Conservation (phyloP, 2,888 invertebrate species). For the Bugula neritina region DNA sequence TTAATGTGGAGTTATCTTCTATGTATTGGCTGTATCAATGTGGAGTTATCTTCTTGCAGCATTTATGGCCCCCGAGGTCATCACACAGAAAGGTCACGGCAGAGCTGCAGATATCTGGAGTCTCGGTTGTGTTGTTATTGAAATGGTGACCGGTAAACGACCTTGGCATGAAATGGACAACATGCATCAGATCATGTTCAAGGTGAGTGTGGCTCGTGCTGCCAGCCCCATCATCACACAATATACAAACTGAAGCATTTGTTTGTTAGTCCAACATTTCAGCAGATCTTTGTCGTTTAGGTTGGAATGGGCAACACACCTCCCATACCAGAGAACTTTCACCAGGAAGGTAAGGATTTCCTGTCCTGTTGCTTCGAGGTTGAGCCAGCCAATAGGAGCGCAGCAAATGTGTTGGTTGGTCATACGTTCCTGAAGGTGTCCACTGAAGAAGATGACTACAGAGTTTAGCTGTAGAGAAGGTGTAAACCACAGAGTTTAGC, state of each 20-base stretch:
- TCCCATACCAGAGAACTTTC: slow-evolving; percentile 67
- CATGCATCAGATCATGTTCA: slow-evolving; percentile 89
- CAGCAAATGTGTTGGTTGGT: slow-evolving; percentile 66
- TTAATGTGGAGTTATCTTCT: too few relatives aligned
- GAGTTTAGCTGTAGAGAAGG: background rate
- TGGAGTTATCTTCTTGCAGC: too few relatives aligned
- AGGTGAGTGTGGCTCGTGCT: slow-evolving; percentile 58
- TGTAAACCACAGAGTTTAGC: background rate
- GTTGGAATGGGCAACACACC: slow-evolving; percentile 80
- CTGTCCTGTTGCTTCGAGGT: slow-evolving; percentile 72
- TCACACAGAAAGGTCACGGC: slow-evolving; percentile 68
- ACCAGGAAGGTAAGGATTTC: slow-evolving; percentile 77
- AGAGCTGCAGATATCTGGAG: slow-evolving; percentile 94
- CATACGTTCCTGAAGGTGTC: slow-evolving; percentile 65
- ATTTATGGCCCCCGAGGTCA: slow-evolving; percentile 95
- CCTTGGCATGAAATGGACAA: slow-evolving; percentile 89
- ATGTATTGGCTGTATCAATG: too few relatives aligned
- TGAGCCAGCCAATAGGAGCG: slow-evolving; percentile 68
- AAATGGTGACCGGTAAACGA: slow-evolving; percentile 89
- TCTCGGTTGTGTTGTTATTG: slow-evolving; percentile 86
- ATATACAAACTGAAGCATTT: background rate
- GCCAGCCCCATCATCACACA: too few relatives aligned
- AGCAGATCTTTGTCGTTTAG: background rate
- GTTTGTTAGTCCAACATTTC: background rate
- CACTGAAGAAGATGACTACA: background rate